These are phyloP conservation scores for Timema podura DNA, from an alignment of 2,888 invertebrate genomes.

Conservation along the genomic window DNA sequence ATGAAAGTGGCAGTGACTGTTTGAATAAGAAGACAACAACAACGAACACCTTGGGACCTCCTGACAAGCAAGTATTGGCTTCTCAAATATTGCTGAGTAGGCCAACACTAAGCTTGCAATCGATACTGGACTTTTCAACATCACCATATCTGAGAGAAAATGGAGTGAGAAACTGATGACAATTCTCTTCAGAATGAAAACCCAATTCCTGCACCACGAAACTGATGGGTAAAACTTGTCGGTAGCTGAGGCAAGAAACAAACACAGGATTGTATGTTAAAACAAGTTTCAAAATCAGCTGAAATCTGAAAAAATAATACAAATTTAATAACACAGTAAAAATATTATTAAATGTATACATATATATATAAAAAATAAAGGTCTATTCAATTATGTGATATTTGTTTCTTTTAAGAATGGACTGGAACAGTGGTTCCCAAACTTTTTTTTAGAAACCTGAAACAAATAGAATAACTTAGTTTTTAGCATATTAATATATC, in stretches of 20 bases:
- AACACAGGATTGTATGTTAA: no score
- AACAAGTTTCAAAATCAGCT: no score
- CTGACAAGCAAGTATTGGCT: background rate
- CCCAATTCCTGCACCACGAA: conserved; percentile 85
- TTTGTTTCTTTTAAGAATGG: no score
- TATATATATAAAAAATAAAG: no score
- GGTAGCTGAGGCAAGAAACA: conserved; percentile 70
- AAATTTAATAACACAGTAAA: no score
- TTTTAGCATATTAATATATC: no score
- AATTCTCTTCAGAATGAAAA: conserved; percentile 78
- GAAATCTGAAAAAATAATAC: no score
- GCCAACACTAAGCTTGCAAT: conserved; percentile 79
- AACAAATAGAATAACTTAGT: no score
- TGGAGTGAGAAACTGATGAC: conserved; percentile 81
- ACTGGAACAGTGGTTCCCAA: no score
- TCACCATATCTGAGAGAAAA: conserved; percentile 72
- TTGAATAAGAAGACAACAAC: conserved; percentile 1
- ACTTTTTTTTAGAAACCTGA: no score
- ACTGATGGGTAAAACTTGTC: conserved; percentile 83
- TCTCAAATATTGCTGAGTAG: conserved; percentile 21
- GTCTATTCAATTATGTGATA: no score
- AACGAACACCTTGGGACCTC: conserved; percentile 7
- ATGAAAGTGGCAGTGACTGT: background rate
- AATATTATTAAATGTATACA: no score
- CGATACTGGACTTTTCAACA: conserved; percentile 67